Evolutionary conservation across 2,797 vertebrate genomes (phyloP).

Genomic region (Mormyrus proboscirostris): DNA sequence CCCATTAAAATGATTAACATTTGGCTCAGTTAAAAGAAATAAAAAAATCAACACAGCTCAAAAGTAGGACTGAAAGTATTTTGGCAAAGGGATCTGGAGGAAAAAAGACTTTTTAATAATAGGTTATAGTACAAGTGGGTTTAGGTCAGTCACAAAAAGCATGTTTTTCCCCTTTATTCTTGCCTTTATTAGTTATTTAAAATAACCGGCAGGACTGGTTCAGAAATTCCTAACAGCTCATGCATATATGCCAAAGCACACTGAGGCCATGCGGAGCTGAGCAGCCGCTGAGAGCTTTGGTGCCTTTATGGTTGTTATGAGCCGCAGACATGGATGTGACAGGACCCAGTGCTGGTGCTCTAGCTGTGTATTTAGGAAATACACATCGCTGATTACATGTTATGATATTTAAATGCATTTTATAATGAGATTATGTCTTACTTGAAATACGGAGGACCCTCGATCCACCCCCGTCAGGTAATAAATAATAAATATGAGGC

Average conservation of each 20-base stretch:
- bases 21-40: slow-evolving; percentile 2
- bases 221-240: slow-evolving; percentile 20
- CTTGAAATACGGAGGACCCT: slow-evolving; percentile 15
- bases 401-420: slow-evolving; percentile 56
- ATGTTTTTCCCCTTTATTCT: neutral
- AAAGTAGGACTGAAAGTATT: slow-evolving; percentile 3
- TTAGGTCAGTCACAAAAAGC: slow-evolving; percentile 17
- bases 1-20: neutral
- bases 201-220: neutral
- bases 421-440: slow-evolving; percentile 54
- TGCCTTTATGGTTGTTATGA: slow-evolving; percentile 35
- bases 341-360: slow-evolving; percentile 30
- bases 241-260: slow-evolving; percentile 47
- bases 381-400: neutral
- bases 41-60: neutral
- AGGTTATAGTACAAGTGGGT: neutral
- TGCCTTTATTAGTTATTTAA: neutral
- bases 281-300: slow-evolving; percentile 34
- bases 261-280: slow-evolving; percentile 61
- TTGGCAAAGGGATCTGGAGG: neutral
- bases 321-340: neutral
- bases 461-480: slow-evolving; percentile 28
- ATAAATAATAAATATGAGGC: neutral
- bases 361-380: slow-evolving; percentile 48
- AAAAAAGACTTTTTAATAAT: neutral